These are phyloP conservation scores for Synodontis membranacea DNA, from an alignment of 2,113 vertebrate genomes.

Conservation along the genomic window DNA sequence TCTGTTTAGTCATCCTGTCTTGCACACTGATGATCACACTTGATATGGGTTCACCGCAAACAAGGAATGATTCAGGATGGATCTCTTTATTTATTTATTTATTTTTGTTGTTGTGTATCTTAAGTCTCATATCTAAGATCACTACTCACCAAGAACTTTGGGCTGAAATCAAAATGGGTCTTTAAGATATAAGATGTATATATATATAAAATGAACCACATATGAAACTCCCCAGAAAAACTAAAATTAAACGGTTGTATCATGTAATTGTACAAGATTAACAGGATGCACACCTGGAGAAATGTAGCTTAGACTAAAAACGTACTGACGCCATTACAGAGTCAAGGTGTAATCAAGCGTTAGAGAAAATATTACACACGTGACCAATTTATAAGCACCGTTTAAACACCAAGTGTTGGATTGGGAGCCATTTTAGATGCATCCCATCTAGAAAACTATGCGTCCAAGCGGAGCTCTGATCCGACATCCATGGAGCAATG, in stretches of 20 bases:
- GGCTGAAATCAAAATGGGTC: neutral
- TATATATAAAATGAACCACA: neutral
- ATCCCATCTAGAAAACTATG: neutral
- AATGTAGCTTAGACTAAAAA: neutral
- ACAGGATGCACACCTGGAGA: neutral
- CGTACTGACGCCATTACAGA: neutral
- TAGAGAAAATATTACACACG: neutral
- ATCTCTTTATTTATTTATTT: neutral
- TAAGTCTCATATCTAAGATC: neutral
- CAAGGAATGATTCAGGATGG: neutral
- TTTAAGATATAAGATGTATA: no score
- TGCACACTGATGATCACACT: constrained; percentile 28
- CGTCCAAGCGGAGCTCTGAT: neutral
- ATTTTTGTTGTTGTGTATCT: neutral
- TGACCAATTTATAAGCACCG: no score
- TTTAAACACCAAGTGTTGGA: neutral
- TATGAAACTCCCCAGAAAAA: neutral
- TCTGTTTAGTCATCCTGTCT: constrained; percentile 11
- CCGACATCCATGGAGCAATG: constrained; percentile 23
- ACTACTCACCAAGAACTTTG: neutral
- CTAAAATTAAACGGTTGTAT: neutral
- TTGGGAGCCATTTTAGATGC: constrained; percentile 24
- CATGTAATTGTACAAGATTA: neutral
- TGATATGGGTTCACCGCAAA: constrained; percentile 18
- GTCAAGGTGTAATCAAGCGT: neutral